phyloP scores from a whole-genome alignment of 2,113 vertebrate species.

The Erythrocercus mccallii region DNA sequence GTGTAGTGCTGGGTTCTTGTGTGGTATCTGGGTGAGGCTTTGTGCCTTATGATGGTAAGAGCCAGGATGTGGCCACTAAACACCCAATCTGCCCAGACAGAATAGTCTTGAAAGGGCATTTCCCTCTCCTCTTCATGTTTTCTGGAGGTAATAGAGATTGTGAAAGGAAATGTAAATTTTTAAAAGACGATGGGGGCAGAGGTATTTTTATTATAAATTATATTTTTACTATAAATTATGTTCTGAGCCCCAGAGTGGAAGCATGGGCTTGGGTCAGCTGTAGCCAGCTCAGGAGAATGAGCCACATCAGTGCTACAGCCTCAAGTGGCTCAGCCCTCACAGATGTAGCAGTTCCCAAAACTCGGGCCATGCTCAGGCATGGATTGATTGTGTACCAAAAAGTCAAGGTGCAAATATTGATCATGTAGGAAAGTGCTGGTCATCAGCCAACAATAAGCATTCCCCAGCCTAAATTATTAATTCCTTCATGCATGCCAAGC shows the following conservation, averaged over 20 bases:
- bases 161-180: background rate
- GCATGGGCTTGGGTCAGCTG: background rate
- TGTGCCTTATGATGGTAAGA: background rate
- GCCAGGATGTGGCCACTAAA: background rate
- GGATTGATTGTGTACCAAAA: slow-evolving; percentile 13
- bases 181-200: accelerated
- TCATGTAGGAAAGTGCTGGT: background rate
- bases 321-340: background rate
- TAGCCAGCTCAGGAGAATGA: background rate
- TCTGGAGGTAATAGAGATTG: background rate
- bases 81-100: background rate
- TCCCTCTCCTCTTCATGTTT: background rate
- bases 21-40: accelerated
- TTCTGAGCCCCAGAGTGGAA: background rate
- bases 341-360: background rate
- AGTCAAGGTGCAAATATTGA: slow-evolving; percentile 14
- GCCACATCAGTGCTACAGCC: accelerated
- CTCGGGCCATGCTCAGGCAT: accelerated
- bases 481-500: background rate
- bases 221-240: background rate
- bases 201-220: background rate
- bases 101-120: background rate
- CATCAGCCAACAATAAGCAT: background rate
- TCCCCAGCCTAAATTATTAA: slow-evolving; percentile 9
- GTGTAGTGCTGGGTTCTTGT: background rate